These are phyloP conservation scores for Bostrychus sinensis DNA, from an alignment of 2,113 vertebrate species.

Conservation along the genomic window DNA sequence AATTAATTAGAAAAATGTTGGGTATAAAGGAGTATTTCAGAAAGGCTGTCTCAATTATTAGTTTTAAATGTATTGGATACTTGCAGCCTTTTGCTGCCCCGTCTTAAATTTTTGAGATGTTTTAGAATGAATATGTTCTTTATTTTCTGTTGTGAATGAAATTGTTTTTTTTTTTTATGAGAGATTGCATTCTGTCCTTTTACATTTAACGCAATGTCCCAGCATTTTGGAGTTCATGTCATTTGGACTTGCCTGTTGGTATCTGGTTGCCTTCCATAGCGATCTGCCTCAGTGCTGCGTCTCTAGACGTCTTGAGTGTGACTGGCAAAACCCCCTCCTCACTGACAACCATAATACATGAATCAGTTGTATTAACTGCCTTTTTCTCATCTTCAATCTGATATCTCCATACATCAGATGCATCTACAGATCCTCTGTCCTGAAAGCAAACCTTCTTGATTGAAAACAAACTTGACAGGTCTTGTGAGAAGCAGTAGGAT, in stretches of 20 bases:
- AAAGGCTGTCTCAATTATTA: no score
- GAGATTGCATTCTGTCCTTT: no score
- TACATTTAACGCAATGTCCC: no score
- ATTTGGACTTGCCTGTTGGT: slow-evolving; percentile 65
- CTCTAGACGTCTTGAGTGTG: slow-evolving; percentile 29
- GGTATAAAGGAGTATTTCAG: no score
- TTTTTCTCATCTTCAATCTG: slow-evolving; percentile 20
- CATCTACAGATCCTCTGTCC: slow-evolving; percentile 62
- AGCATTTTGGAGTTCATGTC: no score
- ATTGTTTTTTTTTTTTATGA: no score
- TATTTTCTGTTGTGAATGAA: no score
- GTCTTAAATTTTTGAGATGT: no score
- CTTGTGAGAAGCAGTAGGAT: slow-evolving; percentile 60
- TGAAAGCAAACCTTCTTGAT: slow-evolving; percentile 58
- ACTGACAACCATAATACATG: slow-evolving; percentile 1
- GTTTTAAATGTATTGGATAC: no score
- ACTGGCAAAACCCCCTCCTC: slow-evolving; percentile 2
- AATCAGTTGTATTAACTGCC: slow-evolving; percentile 10
- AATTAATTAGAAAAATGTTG: no score
- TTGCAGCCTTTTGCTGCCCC: no score
- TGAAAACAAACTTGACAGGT: slow-evolving; percentile 56
- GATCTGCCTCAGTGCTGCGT: slow-evolving; percentile 40
- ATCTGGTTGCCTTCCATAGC: slow-evolving; percentile 38
- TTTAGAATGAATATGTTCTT: no score
- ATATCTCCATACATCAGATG: slow-evolving; percentile 48